Evolutionary conservation across 2,888 invertebrate species (phyloP).

Genomic region (Agonopterix heracliana): DNA sequence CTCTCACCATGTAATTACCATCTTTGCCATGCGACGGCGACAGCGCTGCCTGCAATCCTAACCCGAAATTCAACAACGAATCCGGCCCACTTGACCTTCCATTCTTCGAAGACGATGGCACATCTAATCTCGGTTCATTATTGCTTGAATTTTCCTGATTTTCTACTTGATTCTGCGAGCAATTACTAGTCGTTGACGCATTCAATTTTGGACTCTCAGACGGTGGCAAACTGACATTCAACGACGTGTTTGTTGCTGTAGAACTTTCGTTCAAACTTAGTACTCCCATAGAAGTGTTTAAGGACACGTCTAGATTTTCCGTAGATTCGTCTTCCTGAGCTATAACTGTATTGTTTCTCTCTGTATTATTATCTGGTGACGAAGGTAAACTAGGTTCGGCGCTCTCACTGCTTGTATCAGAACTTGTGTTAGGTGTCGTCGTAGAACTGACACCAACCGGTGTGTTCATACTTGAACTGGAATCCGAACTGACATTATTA

Average conservation of each 20-base stretch:
- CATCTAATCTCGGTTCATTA: constrained; percentile 41
- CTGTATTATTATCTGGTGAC: constrained; percentile 71
- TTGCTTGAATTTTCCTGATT: constrained; percentile 32
- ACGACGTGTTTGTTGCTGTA: constrained; percentile 62
- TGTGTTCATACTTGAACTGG: constrained; percentile 82
- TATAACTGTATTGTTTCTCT: constrained; percentile 33
- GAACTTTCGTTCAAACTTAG: constrained; percentile 63
- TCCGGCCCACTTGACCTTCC: constrained; percentile 48
- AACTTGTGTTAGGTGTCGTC: constrained; percentile 82
- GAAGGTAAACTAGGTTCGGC: constrained; percentile 85
- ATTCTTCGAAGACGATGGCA: constrained; percentile 56
- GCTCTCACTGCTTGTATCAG: constrained; percentile 81
- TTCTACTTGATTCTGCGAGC: constrained; percentile 35
- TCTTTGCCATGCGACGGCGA: constrained; percentile 61
- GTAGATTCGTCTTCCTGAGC: constrained; percentile 28
- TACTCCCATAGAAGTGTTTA: constrained; percentile 59
- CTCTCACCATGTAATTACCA: constrained; percentile 32
- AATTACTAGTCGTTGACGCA: constrained; percentile 24
- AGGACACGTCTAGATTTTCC: constrained; percentile 37
- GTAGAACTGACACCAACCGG: constrained; percentile 78
- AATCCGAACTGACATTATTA: constrained; percentile 77
- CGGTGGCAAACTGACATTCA: constrained; percentile 61
- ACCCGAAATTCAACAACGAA: constrained; percentile 52
- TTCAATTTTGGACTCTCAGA: constrained; percentile 57
- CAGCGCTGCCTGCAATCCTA: constrained; percentile 56